Base-by-base conservation (phyloP, 1,140 invertebrate species). In the Pseudomyrmex dendroicus region DNA sequence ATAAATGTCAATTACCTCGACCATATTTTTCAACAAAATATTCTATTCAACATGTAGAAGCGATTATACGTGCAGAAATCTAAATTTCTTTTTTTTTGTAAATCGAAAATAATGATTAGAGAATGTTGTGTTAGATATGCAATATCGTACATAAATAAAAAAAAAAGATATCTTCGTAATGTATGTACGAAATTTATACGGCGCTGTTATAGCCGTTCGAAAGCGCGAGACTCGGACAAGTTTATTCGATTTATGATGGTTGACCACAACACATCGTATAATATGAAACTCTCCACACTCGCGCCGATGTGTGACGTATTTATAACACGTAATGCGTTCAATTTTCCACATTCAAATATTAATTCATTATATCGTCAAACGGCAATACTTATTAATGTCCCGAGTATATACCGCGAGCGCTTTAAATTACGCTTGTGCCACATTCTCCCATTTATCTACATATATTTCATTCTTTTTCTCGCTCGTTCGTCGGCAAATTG, bases 391-490 rank as follows among this genome's bases (percentile, higher is more conserved):
- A 63, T 76, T 52, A 22, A 57, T 70, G 67, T 56, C 67, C 3
- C 35, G 35, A 44, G 63, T 15, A 35, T 70, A 52, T 48, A 17
- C 54, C 50, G 25, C 17, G 68, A 52, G 12, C 50, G 50, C 50
- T 83, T 73, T 63, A 59, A 67, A 77, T 77, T 70, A 70, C 9
- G 52, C 46, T 20, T n/a, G 46, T 13, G 2, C 13, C 50, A 8
- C 20, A 46, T 56, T 68, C 20, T 12, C n/a, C 35, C 76, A 80
- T 80, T 80, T 80, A 80, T 80, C 76, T 70, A 80, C 54, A 70
- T 80, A 80, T 80, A 80, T 80, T 80, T 80, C 54, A 80, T 80
- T 80, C 76, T 80, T 80, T 59, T 70, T 22, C 17, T 46, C 22
- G 25, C 48, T 57, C 56, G 74, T 22, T 59, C 63, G 57, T 57